phyloP scores from a whole-genome alignment of 2,113 vertebrate species.

The Crotophaga sulcirostris region DNA sequence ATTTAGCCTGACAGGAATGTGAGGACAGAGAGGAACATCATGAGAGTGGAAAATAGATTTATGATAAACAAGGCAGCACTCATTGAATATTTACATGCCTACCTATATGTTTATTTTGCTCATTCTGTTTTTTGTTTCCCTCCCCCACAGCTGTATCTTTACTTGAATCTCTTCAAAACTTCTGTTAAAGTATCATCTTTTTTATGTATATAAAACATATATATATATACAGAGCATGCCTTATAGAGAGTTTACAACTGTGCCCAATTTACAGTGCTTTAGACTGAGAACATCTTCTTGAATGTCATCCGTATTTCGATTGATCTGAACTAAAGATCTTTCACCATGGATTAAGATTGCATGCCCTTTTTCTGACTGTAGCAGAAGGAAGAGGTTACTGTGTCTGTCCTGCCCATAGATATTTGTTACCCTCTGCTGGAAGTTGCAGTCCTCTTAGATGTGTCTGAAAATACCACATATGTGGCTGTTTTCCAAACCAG shows the following conservation, averaged over 20 bases:
- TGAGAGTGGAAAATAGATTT: neutral
- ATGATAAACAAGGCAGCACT: neutral
- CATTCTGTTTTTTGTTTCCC: neutral
- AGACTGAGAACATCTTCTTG: neutral
- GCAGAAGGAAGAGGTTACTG: neutral
- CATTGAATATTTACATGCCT: neutral
- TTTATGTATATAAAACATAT: too few relatives aligned
- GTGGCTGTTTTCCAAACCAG: conserved; percentile 5
- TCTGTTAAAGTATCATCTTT: neutral
- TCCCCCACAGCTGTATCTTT: accelerated
- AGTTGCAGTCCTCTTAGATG: neutral
- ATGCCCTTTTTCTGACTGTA: neutral
- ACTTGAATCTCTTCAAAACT: neutral
- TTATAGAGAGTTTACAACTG: neutral
- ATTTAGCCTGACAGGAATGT: neutral
- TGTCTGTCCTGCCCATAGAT: neutral
- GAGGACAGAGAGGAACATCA: neutral
- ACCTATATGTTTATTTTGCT: neutral
- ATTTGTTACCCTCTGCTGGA: neutral
- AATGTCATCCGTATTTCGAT: neutral
- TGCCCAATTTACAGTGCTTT: neutral
- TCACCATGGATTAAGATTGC: neutral
- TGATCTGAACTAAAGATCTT: neutral
- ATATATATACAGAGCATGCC: neutral
- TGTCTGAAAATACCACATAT: neutral